A percentile compares a stretch with the other conserved stretches of the same genome.
Evolutionary conservation across 1,140 invertebrate species (phyloP).

Genomic region (Platyscapa corneri): DNA sequence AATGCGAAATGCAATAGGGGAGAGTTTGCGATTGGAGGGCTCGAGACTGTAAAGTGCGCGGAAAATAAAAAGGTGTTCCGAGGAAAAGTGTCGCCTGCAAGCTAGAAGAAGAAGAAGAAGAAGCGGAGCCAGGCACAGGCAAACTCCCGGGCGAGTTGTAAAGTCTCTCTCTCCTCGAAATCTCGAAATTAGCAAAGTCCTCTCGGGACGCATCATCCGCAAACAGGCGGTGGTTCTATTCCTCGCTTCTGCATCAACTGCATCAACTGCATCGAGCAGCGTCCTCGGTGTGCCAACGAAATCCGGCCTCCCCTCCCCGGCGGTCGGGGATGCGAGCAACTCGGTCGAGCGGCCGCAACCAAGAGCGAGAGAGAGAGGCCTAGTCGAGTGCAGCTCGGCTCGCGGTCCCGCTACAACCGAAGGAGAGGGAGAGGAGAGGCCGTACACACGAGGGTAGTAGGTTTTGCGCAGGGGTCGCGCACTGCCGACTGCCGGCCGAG

Average conservation of each 20-base stretch:
- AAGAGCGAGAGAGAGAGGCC: background rate
- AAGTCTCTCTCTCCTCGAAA: background rate
- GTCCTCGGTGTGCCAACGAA: slow-evolving; percentile 11
- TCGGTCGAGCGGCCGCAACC: slow-evolving; percentile 11
- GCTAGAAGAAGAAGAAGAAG: background rate
- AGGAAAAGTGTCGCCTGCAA: background rate
- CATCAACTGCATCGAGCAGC: slow-evolving; percentile 31
- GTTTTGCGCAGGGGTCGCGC: slow-evolving; percentile 70
- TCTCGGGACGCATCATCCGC: no score
- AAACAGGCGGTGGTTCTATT: no score
- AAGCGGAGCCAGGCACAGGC: background rate
- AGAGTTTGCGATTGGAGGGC: no score
- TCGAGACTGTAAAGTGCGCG: no score
- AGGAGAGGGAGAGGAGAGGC: background rate
- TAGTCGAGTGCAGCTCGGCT: background rate
- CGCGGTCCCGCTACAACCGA: background rate
- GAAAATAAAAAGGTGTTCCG: no score
- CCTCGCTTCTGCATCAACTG: background rate
- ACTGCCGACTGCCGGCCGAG: slow-evolving; percentile 50
- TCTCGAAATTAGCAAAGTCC: no score
- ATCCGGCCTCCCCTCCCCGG: background rate
- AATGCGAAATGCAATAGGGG: no score
- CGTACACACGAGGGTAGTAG: slow-evolving; percentile 27
- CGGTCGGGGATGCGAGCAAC: background rate
- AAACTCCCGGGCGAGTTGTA: no score